Conservation (phyloP, 2,797 vertebrate genomes). For the Sternarchorhynchus goeldii region DNA sequence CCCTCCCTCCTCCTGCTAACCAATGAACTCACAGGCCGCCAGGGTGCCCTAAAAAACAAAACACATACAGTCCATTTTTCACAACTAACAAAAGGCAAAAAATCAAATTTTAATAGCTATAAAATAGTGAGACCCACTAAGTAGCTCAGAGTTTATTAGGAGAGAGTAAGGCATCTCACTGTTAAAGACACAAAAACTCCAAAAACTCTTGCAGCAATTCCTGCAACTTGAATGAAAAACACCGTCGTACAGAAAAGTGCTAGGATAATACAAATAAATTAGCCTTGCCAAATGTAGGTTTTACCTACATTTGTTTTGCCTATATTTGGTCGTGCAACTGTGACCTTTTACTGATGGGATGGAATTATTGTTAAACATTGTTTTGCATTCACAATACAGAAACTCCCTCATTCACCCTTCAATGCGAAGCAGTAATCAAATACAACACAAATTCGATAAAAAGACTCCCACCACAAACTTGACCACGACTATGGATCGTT, state of each 20-base stretch:
- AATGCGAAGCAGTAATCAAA: conserved; percentile 28
- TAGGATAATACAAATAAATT: too few relatives aligned
- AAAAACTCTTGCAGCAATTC: not conserved
- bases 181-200: not conserved
- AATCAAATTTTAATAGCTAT: not conserved
- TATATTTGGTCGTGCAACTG: conserved; percentile 31
- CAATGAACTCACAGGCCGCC: conserved; percentile 40
- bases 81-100: conserved; percentile 17
- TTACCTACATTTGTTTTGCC: not conserved
- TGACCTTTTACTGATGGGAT: not conserved
- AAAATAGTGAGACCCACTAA: not conserved
- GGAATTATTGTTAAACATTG: not conserved
- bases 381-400: conserved; percentile 29
- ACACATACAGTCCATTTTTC: not conserved
- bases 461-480: conserved; percentile 30
- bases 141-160: not conserved
- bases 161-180: too few relatives aligned
- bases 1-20: conserved; percentile 46
- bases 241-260: too few relatives aligned
- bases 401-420: conserved; percentile 31
- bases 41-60: conserved; percentile 47
- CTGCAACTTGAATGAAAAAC: not conserved
- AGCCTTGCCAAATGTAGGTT: too few relatives aligned
- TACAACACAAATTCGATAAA: conserved; percentile 42
- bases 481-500: conserved; percentile 45